Evolutionary conservation across 2,797 vertebrate species (phyloP).

Genomic region (Epinephelus coioides): DNA sequence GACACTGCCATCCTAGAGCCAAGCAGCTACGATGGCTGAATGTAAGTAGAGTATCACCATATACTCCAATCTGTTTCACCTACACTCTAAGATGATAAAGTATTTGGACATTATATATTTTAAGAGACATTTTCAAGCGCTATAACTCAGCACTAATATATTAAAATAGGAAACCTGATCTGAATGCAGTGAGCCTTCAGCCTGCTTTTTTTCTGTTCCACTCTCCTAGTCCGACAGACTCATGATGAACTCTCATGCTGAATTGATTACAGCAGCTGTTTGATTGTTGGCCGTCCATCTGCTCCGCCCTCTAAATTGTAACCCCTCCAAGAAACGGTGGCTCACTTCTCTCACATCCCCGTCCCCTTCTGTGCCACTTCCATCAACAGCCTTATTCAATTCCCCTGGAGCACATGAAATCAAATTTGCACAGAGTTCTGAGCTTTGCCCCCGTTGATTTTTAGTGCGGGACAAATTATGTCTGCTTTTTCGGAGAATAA

Average conservation of each 20-base stretch:
- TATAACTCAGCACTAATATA: neutral
- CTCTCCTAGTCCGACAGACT: slow-evolving; percentile 54
- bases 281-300: slow-evolving; percentile 80
- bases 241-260: slow-evolving; percentile 73
- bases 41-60: neutral
- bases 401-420: slow-evolving; percentile 61
- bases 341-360: slow-evolving; percentile 46
- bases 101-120: neutral
- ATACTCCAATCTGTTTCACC: neutral
- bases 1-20: neutral
- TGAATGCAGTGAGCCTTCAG: neutral
- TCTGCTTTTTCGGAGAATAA: slow-evolving; percentile 50
- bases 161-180: slow-evolving; percentile 5
- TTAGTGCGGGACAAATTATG: slow-evolving; percentile 51
- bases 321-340: slow-evolving; percentile 67
- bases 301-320: slow-evolving; percentile 79
- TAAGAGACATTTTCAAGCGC: neutral
- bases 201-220: slow-evolving; percentile 6
- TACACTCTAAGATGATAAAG: neutral
- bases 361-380: slow-evolving; percentile 53
- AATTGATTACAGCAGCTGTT: slow-evolving; percentile 82
- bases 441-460: slow-evolving; percentile 61
- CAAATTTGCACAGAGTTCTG: slow-evolving; percentile 58
- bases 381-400: slow-evolving; percentile 67
- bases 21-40: neutral